Percentiles rank a stretch among this genome's conserved stretches.
phyloP scores from a whole-genome alignment of 2,888 invertebrate species.

The Sussaba pulchella region DNA sequence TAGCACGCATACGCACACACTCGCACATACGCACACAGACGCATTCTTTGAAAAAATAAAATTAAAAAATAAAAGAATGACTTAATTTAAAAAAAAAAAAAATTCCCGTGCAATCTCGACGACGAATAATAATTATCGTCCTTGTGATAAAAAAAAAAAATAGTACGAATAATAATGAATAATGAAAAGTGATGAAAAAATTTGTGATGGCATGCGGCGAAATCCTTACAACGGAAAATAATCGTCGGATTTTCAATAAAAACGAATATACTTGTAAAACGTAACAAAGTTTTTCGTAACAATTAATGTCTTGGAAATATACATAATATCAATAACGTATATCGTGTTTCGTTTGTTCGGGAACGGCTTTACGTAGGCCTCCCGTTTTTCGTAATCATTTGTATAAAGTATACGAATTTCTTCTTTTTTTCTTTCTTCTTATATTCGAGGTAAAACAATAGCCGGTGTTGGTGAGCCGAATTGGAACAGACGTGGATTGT shows the following conservation, averaged over 20 bases:
- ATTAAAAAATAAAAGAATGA: background rate
- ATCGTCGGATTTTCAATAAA: constrained; percentile 61
- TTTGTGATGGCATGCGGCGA: constrained; percentile 60
- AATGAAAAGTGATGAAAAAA: constrained; percentile 36
- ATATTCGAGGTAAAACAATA: constrained; percentile 36
- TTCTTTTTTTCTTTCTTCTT: constrained; percentile 12
- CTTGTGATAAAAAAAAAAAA: constrained; percentile 26
- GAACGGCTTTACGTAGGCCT: constrained; percentile 54
- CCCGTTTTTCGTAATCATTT: constrained; percentile 20
- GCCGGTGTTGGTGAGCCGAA: constrained; percentile 46
- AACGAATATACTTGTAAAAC: constrained; percentile 70
- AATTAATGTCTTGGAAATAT: constrained; percentile 65
- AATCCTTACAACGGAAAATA: too few species aligned
- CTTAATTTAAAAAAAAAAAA: constrained; percentile 7
- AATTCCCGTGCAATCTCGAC: constrained; percentile 48
- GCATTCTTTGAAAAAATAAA: background rate
- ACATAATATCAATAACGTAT: constrained; percentile 64
- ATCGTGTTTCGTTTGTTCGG: constrained; percentile 48
- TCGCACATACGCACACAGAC: background rate
- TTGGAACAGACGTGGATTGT: constrained; percentile 26
- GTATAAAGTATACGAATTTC: constrained; percentile 12
- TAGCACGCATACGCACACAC: background rate
- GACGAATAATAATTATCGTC: constrained; percentile 23
- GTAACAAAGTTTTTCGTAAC: constrained; percentile 68
- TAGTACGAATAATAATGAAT: constrained; percentile 48